Base-by-base conservation (phyloP, 2,888 invertebrate genomes). In the Salticus scenicus region DNA sequence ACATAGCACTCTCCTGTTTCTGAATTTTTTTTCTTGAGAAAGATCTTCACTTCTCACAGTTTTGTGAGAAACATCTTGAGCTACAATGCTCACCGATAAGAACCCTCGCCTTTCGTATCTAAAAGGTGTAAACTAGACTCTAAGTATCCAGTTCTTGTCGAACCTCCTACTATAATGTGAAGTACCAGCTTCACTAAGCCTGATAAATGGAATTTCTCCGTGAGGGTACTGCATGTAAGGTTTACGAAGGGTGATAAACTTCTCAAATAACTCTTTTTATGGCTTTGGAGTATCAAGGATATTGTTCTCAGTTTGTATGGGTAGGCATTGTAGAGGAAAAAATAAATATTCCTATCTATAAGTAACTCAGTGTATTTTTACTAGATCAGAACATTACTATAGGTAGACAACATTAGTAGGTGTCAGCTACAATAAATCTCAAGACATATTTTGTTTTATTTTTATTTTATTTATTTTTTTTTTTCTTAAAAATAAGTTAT, bases 251-350 rank as follows among this genome's bases (percentile, higher is more conserved):
- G 57, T 17, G 57, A 57, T 57, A 57, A 57, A 57, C 57, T 57
- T 24, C 47, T 57, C 57, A 57, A 57, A 57, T 57, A 57, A 57
- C 57, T 57, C 57, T 57, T 57, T 57, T 57, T 57, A 57, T 57
- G 7, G 24, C 24, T 24, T 5, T 57, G 1, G n/a, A 4, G 4
- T 4, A 24, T 7, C 47, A 57, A 24, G 24, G 24, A 57, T 57
- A 57, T n/a, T 24, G 20, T 57, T 20, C 24, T 24, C 57, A 4
- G 17, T 24, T 20, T 24, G 24, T 57, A 57, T 57, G 57, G 24
- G 57, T 2, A 17, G 24, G 57, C 5, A 24, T 37, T 37, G 7
- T 37, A 37, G 10, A 37, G 10, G 10, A 37, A 37, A 37, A 57
- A 12, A 5, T 7, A 24, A 24, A 24, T 1, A 4, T 24, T 24